These are phyloP conservation scores for Poecilia gillii DNA, from an alignment of 2,797 vertebrate species.

Conservation along the genomic window DNA sequence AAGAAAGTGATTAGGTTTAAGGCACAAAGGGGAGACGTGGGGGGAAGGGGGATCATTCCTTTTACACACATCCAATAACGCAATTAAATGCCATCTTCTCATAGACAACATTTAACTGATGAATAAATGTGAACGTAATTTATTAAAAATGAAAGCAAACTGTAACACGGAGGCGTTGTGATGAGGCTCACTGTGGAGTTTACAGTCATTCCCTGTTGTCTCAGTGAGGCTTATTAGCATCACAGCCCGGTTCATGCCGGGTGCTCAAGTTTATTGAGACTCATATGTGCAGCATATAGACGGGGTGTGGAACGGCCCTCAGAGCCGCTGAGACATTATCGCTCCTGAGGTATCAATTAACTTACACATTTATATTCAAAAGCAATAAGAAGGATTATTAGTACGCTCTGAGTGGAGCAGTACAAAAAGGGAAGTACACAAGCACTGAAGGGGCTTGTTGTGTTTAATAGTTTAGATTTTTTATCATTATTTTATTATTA, in stretches of 20 bases:
- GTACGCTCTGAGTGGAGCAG: background rate
- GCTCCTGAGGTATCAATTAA: conserved; percentile 38
- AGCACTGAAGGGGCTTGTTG: background rate
- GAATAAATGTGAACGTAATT: conserved; percentile 26
- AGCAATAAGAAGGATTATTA: background rate
- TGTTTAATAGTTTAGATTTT: background rate
- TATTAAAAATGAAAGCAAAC: conserved; percentile 11
- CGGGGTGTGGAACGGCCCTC: conserved; percentile 8
- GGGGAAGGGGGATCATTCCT: conserved; percentile 20
- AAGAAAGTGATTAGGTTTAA: conserved; percentile 34
- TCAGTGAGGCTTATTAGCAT: conserved; percentile 41
- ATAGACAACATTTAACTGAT: conserved; percentile 9
- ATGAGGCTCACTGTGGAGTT: conserved; percentile 35
- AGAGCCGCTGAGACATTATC: conserved; percentile 27
- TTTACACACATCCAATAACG: background rate
- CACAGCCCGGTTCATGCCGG: conserved; percentile 31
- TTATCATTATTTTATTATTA: background rate
- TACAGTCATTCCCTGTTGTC: conserved; percentile 44
- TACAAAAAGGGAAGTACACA: background rate
- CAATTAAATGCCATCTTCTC: conserved; percentile 15
- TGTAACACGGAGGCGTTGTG: conserved; percentile 9
- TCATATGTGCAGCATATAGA: background rate
- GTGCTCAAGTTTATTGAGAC: background rate
- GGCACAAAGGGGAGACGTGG: too few species aligned
- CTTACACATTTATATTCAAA: conserved; percentile 18